Percentiles rank a stretch among this genome's conserved stretches.
These are phyloP conservation scores for Melospiza georgiana DNA, from an alignment of 2,113 vertebrate genomes.

Conservation along the genomic window DNA sequence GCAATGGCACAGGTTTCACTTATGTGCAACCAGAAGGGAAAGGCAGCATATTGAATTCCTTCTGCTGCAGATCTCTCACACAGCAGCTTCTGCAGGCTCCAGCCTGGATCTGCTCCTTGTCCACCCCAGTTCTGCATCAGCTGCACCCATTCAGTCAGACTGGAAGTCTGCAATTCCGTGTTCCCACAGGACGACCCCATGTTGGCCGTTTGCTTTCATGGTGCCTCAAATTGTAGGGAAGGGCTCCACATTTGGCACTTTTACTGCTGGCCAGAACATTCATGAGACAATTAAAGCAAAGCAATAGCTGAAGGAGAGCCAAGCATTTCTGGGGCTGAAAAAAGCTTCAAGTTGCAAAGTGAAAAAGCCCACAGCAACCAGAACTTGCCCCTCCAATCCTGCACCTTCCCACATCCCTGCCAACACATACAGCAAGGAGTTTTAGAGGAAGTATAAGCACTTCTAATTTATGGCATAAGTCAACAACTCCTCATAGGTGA, in stretches of 20 bases:
- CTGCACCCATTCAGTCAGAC: not conserved
- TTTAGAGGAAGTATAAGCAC: not conserved
- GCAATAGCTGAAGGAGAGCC: not conserved
- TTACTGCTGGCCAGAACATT: not conserved
- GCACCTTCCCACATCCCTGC: constrained; percentile 38
- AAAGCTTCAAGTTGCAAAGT: constrained; percentile 1
- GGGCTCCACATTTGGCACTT: not conserved
- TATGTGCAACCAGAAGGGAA: not conserved
- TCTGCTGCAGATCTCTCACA: not conserved
- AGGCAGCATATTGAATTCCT: not conserved
- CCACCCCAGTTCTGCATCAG: not conserved
- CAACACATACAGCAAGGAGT: not conserved
- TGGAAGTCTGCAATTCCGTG: not conserved
- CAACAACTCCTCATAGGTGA: not conserved
- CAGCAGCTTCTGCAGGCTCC: not conserved
- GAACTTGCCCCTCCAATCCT: not conserved
- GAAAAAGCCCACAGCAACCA: constrained; percentile 1
- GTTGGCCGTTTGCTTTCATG: not conserved
- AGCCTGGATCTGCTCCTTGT: not conserved
- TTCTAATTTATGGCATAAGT: not conserved
- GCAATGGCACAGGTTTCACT: not conserved
- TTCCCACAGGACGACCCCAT: not conserved
- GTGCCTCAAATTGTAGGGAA: not conserved
- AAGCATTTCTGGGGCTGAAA: not conserved
- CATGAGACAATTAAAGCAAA: not conserved